Evolutionary conservation across 1,140 invertebrate genomes (phyloP).

Genomic region (Drosophila lacteicornis): DNA sequence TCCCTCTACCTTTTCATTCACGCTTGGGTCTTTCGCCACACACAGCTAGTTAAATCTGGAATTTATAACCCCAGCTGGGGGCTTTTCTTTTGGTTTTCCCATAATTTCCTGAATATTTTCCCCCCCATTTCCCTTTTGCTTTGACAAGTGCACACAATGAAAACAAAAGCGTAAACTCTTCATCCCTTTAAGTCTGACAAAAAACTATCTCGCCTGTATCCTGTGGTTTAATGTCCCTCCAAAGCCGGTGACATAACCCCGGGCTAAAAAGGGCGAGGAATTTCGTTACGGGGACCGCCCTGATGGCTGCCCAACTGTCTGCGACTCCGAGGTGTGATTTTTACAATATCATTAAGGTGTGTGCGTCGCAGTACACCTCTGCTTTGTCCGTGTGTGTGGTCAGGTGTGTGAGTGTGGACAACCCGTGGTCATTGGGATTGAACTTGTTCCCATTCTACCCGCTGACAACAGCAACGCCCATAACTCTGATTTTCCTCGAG

Average conservation of each 20-base stretch:
- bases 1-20: slow-evolving; percentile 17
- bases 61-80: slow-evolving; percentile 59
- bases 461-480: slow-evolving; percentile 79
- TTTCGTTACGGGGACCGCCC: slow-evolving; percentile 61
- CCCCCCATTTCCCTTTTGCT: slow-evolving; percentile 46
- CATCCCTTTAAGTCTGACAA: neutral
- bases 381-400: slow-evolving; percentile 58
- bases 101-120: slow-evolving; percentile 12
- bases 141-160: slow-evolving; percentile 73
- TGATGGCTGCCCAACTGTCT: slow-evolving; percentile 60
- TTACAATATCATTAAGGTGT: slow-evolving; percentile 79
- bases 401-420: slow-evolving; percentile 70
- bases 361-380: slow-evolving; percentile 3
- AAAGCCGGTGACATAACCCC: slow-evolving; percentile 77
- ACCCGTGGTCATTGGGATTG: slow-evolving; percentile 67
- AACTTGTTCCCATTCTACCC: slow-evolving; percentile 49
- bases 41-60: slow-evolving; percentile 57
- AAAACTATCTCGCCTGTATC: slow-evolving; percentile 37
- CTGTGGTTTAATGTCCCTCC: slow-evolving; percentile 77
- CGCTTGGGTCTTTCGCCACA: slow-evolving; percentile 26
- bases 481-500: slow-evolving; percentile 46
- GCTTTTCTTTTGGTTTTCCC: neutral
- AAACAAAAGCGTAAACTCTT: slow-evolving; percentile 60
- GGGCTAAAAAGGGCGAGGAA: slow-evolving; percentile 36
- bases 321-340: slow-evolving; percentile 73